Conservation (phyloP, 2,888 invertebrate species). For the Pachliopta kotzebuea region DNA sequence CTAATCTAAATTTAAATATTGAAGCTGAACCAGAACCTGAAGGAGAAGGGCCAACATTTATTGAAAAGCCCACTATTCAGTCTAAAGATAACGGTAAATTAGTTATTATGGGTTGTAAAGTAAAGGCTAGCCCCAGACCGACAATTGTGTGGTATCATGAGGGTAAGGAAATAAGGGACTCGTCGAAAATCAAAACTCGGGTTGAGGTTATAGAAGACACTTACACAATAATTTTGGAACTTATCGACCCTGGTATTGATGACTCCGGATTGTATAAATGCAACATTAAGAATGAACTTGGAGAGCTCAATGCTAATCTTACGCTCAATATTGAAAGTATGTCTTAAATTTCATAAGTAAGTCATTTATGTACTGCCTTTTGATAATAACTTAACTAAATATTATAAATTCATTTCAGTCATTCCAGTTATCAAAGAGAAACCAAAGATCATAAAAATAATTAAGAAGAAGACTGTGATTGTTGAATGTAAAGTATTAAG, state of each 20-base stretch:
- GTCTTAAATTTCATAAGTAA: slow-evolving; percentile 41
- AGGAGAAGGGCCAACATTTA: slow-evolving; percentile 96
- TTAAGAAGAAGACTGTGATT: slow-evolving; percentile 95
- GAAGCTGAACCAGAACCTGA: slow-evolving; percentile 97
- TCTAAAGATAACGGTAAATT: slow-evolving; percentile 83
- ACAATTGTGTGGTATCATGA: slow-evolving; percentile 78
- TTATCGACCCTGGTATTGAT: slow-evolving; percentile 94
- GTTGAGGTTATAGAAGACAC: slow-evolving; percentile 88
- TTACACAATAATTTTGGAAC: slow-evolving; percentile 92
- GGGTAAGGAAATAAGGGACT: slow-evolving; percentile 86
- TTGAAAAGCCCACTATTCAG: slow-evolving; percentile 93
- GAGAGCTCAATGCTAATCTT: slow-evolving; percentile 97
- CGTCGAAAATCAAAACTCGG: slow-evolving; percentile 90
- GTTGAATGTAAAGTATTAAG: slow-evolving; percentile 97
- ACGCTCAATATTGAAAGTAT: slow-evolving; percentile 98
- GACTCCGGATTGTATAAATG: slow-evolving; percentile 99
- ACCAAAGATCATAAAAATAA: slow-evolving; percentile 93
- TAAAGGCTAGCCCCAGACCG: slow-evolving; percentile 74
- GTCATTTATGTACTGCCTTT: neutral
- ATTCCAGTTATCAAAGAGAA: slow-evolving; percentile 96
- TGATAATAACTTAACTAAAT: slow-evolving; percentile 6
- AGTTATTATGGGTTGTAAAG: slow-evolving; percentile 75
- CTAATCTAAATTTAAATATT: slow-evolving; percentile 97
- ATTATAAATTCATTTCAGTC: slow-evolving; percentile 74
- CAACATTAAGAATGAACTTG: slow-evolving; percentile 96